Conservation (phyloP, 1,140 invertebrate genomes). For the Drosophila seguyi region DNA sequence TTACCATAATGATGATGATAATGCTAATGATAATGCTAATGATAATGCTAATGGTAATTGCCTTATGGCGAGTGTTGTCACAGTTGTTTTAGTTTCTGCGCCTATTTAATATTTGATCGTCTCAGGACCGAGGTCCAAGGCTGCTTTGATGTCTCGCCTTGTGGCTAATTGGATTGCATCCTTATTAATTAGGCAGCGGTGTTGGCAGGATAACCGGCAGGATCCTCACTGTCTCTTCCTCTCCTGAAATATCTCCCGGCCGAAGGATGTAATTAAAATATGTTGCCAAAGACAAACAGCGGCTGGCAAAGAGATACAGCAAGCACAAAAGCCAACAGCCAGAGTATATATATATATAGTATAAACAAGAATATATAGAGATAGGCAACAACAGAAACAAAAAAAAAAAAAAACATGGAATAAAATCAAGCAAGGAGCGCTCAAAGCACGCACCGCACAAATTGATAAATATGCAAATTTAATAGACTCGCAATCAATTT, state of each 20-base stretch:
- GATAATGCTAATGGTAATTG: conserved; percentile 65
- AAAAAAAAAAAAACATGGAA: not conserved
- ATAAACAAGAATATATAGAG: not conserved
- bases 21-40: conserved; percentile 63
- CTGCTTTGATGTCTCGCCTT: conserved; percentile 62
- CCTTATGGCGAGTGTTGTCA: conserved; percentile 53
- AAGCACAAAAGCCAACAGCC: conserved; percentile 27
- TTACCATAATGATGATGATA: conserved; percentile 77
- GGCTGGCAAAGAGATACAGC: conserved; percentile 21
- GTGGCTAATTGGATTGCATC: conserved; percentile 75
- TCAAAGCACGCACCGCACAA: conserved; percentile 57
- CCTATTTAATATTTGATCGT: conserved; percentile 41
- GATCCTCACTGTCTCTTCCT: not conserved
- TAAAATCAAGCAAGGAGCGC: conserved; percentile 40
- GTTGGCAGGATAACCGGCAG: conserved; percentile 33
- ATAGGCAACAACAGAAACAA: conserved; percentile 13
- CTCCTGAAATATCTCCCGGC: conserved; percentile 58
- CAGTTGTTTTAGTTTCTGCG: conserved; percentile 67
- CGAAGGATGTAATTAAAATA: conserved; percentile 75
- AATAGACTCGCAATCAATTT: conserved; percentile 76
- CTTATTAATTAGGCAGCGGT: conserved; percentile 72
- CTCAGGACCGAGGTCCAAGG: not conserved
- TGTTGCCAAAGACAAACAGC: conserved; percentile 75
- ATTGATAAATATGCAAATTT: conserved; percentile 84
- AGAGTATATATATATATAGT: too few species aligned